phyloP scores from a whole-genome alignment of 2,888 invertebrate species.

The Epirrhoe tristata region DNA sequence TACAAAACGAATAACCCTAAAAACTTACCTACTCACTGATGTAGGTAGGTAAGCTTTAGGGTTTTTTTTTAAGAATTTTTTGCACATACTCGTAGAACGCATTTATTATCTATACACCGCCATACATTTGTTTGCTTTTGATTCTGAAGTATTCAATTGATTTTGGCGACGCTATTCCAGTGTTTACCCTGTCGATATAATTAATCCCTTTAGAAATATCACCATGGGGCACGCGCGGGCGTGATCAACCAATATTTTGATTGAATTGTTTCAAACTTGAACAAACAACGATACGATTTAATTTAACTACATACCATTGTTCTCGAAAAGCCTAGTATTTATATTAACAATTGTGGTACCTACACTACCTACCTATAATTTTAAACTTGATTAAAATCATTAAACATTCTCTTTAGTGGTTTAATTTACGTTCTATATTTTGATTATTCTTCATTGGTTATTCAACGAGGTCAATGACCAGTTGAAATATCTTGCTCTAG shows the following conservation, averaged over 20 bases:
- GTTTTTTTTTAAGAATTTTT: background rate
- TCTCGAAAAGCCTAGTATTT: slow-evolving; percentile 8
- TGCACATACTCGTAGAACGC: background rate
- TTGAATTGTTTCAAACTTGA: slow-evolving; percentile 77
- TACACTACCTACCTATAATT: background rate
- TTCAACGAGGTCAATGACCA: background rate
- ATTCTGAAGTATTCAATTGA: slow-evolving; percentile 46
- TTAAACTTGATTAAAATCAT: background rate
- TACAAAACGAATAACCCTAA: slow-evolving; percentile 23
- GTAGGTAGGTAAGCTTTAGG: background rate
- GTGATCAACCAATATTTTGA: slow-evolving; percentile 69
- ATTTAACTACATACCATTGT: slow-evolving; percentile 48
- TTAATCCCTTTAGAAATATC: slow-evolving; percentile 73
- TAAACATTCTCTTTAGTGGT: too few relatives aligned
- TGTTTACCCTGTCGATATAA: slow-evolving; percentile 74
- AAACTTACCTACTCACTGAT: slow-evolving; percentile 16
- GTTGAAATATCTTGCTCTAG: background rate
- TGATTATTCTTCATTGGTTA: background rate
- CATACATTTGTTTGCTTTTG: slow-evolving; percentile 25
- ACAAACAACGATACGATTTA: slow-evolving; percentile 72
- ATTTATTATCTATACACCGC: background rate
- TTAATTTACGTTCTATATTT: background rate
- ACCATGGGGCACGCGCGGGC: slow-evolving; percentile 56
- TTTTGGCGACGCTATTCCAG: slow-evolving; percentile 58
- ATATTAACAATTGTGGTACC: slow-evolving; percentile 5